phyloP scores from a whole-genome alignment of 1,140 invertebrate species.

The Calliphora vicina region DNA sequence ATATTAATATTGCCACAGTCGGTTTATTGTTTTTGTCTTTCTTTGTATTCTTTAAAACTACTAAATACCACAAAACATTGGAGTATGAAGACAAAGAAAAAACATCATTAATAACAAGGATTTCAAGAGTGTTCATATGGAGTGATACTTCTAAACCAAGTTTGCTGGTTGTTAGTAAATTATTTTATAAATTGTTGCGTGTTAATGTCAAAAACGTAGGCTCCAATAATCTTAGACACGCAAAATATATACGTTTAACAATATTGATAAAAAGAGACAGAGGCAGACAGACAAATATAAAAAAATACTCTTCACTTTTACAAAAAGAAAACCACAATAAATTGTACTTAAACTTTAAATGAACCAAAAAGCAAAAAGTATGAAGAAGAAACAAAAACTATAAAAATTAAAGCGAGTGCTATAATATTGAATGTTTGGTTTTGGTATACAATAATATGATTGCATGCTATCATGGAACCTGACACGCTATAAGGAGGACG shows the following conservation, averaged over 20 bases:
- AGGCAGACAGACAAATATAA: background rate
- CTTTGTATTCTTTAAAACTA: background rate
- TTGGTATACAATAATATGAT: background rate
- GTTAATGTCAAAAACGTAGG: conserved; percentile 16
- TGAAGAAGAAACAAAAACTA: background rate
- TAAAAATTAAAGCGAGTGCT: background rate
- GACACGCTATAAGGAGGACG: background rate
- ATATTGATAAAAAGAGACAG: background rate
- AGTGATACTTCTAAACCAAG: background rate
- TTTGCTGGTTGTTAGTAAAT: background rate
- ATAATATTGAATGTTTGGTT: background rate
- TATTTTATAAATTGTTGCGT: conserved; percentile 11
- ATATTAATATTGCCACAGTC: background rate
- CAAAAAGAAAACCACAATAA: background rate
- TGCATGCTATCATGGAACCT: background rate
- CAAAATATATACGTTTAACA: background rate
- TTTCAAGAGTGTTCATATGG: background rate
- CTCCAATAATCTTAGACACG: conserved; percentile 12
- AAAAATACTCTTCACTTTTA: background rate
- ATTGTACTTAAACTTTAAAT: no score
- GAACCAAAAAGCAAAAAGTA: no score
- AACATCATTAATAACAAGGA: background rate
- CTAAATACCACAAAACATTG: background rate
- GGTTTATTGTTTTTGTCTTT: background rate
- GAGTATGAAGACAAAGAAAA: background rate